Conservation (phyloP, 30 jellyfish, hydroid and myxozoan genomes). For the Chrysaora quinquecirrha region DNA sequence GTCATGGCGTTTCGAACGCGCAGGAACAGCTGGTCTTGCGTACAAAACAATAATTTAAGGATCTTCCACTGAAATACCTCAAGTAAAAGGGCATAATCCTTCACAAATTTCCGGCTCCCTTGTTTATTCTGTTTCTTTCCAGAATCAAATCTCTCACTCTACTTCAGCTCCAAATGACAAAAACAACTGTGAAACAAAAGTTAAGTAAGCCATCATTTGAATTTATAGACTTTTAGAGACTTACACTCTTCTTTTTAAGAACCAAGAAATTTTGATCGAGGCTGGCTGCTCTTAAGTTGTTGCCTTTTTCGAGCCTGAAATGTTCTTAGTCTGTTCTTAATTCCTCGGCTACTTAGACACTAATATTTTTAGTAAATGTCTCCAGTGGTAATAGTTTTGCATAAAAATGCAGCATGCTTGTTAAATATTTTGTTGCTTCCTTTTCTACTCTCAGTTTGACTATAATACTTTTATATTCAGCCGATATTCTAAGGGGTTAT, state of each 20-base stretch:
- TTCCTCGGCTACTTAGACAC: too few relatives aligned
- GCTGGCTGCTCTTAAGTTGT: too few relatives aligned
- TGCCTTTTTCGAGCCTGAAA: too few relatives aligned
- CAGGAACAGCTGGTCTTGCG: background rate
- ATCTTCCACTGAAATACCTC: constrained; percentile 2
- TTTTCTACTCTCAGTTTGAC: too few relatives aligned
- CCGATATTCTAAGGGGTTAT: too few relatives aligned
- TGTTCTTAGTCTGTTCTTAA: too few relatives aligned
- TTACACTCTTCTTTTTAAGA: background rate
- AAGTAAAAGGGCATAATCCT: too few relatives aligned
- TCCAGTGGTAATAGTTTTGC: too few relatives aligned
- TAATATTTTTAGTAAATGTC: too few relatives aligned
- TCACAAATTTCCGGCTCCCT: background rate
- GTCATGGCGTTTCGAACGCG: background rate
- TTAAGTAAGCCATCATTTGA: background rate
- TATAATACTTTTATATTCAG: too few relatives aligned
- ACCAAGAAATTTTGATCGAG: background rate
- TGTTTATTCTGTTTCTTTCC: background rate
- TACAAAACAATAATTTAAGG: background rate
- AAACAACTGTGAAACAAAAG: background rate
- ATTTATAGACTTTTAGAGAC: background rate
- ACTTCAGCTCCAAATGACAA: background rate
- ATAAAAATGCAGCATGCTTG: too few relatives aligned
- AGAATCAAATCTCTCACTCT: background rate
- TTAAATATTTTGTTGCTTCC: too few relatives aligned